Evolutionary conservation across 1,140 invertebrate genomes (phyloP), one percentile per base, ranked within the genome.

Genomic region (Cataglyphis hispanica): DNA sequence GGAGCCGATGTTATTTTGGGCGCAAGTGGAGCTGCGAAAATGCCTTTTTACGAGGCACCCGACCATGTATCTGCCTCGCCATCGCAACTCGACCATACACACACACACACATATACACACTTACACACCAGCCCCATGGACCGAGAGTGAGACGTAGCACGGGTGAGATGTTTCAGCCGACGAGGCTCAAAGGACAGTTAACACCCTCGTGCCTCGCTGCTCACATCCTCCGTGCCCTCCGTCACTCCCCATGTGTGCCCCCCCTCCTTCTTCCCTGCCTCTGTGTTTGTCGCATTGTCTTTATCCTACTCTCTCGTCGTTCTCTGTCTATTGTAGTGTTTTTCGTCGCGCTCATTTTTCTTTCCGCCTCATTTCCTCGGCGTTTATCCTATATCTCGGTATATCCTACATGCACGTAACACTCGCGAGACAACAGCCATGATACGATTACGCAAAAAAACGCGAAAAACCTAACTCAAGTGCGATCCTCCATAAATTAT

Each of bases 101-200:
- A 19, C 84, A 70, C 56, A 50, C 16, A 50, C 43, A 46, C 43
- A 46, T 11, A 13, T 11, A 13, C 43, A 13, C 11, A 50, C 46
- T 19, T 19, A 50, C 11, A 37, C 31, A 13, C 16, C 19, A 25
- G 13, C 64, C 87, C 60, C 85, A 19, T 85, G 88, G 81, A 81
- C 81, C 89, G 74, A 90, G 74, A 90, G 89, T 87, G 89, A 90
- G 86, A 91, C 86, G 78, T 88, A 70, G 86, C 88, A 90, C 89
- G 89, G 89, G 53, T 91, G 89, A 91, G 75, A 84, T 90, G 89
- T 75, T 90, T 50, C 88, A 50, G 43, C 61, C 86, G 70, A 87
- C 89, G 89, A 90, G 89, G 70, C 89, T 90, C 89, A 90, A 90
- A 90, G 89, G 89, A 90, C 74, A 78, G 89, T 90, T 90, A 90